These are phyloP conservation scores for Scolopax bukidnonensis DNA, from an alignment of 2,797 vertebrate genomes.

Conservation along the genomic window DNA sequence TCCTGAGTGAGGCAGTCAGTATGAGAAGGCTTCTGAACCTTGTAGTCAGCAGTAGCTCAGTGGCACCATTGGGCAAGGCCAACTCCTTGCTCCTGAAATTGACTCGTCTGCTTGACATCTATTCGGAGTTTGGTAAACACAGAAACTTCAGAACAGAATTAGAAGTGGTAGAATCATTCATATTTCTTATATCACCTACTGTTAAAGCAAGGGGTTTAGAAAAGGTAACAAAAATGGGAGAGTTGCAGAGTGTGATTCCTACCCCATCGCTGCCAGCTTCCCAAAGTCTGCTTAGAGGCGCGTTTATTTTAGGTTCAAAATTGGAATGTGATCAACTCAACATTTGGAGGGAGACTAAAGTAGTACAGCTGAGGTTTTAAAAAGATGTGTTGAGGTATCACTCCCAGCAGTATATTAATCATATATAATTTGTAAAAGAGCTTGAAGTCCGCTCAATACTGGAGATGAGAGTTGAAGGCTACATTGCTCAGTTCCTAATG, in stretches of 20 bases:
- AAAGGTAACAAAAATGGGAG: neutral
- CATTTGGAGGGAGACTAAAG: constrained; percentile 46
- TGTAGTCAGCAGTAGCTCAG: neutral
- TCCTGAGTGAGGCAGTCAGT: neutral
- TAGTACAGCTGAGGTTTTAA: constrained; percentile 4
- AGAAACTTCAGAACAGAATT: neutral
- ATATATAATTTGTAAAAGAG: neutral
- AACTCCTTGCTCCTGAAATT: neutral
- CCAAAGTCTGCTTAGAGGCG: neutral
- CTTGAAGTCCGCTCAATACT: neutral
- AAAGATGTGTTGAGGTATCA: neutral
- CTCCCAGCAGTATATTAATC: constrained; percentile 1
- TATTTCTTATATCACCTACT: neutral
- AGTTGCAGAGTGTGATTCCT: neutral
- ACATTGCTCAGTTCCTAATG: neutral
- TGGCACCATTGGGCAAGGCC: neutral
- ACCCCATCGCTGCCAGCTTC: neutral
- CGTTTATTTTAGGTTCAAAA: constrained; percentile 1
- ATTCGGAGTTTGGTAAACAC: neutral
- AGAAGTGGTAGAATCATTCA: neutral
- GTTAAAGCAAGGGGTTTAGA: neutral
- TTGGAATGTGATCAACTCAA: constrained; percentile 30
- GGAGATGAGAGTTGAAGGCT: neutral
- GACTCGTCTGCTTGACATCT: neutral
- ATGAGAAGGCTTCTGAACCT: neutral